Percentiles rank a stretch among this genome's conserved stretches.
These are phyloP conservation scores for Gymnocypris eckloni DNA, from an alignment of 2,797 vertebrate genomes.

Conservation along the genomic window DNA sequence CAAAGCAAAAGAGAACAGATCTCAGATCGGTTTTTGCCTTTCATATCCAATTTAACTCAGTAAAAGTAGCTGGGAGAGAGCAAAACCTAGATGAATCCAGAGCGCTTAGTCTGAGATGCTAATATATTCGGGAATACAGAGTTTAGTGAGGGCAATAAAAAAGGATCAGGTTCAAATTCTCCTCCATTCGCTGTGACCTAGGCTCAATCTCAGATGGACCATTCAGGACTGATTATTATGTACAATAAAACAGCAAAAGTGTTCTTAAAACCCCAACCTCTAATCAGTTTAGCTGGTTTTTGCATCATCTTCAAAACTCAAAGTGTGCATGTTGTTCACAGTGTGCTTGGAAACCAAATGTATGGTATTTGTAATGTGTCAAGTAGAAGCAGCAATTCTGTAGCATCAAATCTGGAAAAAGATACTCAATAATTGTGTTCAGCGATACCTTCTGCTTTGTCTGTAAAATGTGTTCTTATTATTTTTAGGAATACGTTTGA, in stretches of 20 bases:
- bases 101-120: slow-evolving; percentile 15
- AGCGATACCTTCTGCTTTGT: neutral
- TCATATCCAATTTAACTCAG: slow-evolving; percentile 23
- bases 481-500: neutral
- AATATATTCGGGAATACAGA: slow-evolving; percentile 12
- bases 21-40: neutral
- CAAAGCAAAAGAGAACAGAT: neutral
- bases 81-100: neutral
- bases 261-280: neutral
- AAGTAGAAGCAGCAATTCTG: neutral
- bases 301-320: neutral
- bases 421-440: neutral
- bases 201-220: neutral
- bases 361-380: neutral
- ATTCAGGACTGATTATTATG: neutral
- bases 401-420: neutral
- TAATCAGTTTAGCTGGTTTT: neutral
- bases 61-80: neutral
- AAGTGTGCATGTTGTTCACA: neutral
- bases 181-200: neutral
- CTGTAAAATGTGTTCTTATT: neutral
- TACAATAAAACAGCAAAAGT: neutral
- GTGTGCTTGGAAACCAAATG: neutral
- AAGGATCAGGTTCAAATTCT: neutral
- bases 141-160: neutral